phyloP scores from a whole-genome alignment of 1,140 invertebrate genomes.

The Daktulosphaira vitifoliae region DNA sequence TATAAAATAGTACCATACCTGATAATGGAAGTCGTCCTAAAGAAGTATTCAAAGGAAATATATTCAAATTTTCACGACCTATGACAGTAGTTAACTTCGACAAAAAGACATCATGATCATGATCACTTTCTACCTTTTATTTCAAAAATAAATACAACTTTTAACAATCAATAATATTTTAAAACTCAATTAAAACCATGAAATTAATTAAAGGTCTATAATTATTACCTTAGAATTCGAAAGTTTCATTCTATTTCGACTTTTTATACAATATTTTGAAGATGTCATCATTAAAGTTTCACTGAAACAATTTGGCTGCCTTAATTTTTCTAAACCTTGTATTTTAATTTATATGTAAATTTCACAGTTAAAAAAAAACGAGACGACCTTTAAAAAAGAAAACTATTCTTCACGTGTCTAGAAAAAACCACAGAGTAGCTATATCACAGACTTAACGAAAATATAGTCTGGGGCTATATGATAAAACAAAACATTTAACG shows the following conservation, averaged over 20 bases:
- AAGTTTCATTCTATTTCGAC: constrained; percentile 13
- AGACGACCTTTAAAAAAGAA: too few species aligned
- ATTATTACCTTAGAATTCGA: not conserved
- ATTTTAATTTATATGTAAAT: too few species aligned
- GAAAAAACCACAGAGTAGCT: too few species aligned
- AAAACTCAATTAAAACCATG: not conserved
- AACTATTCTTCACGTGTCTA: too few species aligned
- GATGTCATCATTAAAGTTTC: constrained; percentile 8
- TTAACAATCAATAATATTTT: not conserved
- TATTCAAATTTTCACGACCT: not conserved
- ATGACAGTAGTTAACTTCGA: constrained; percentile 9
- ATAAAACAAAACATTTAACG: too few species aligned
- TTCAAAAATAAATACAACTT: not conserved
- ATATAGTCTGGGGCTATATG: too few species aligned
- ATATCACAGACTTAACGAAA: too few species aligned
- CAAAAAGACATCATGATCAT: constrained; percentile 19
- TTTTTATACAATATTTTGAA: constrained; percentile 24
- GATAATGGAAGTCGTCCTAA: constrained; percentile 23
- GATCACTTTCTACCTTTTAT: constrained; percentile 11
- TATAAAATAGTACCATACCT: not conserved
- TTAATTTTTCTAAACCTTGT: too few species aligned
- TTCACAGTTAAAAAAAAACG: too few species aligned
- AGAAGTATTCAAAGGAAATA: not conserved
- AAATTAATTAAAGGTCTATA: not conserved
- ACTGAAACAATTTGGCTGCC: too few species aligned